Percentiles rank a stretch among this genome's conserved stretches.
Evolutionary conservation across 2,113 vertebrate species (phyloP).

Genomic region (Pimephales promelas): DNA sequence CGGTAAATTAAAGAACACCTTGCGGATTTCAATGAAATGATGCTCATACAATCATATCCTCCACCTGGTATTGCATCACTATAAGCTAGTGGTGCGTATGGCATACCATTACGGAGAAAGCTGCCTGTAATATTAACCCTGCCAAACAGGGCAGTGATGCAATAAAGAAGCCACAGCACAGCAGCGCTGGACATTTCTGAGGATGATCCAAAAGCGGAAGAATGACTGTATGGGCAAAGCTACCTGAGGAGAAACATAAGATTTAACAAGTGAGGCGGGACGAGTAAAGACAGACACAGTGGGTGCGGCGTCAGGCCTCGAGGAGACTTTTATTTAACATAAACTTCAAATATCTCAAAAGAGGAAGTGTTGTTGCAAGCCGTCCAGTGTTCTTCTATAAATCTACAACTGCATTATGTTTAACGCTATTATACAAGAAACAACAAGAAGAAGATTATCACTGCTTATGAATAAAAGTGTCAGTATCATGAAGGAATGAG

Average conservation of each 20-base stretch:
- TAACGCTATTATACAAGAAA: background rate
- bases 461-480: background rate
- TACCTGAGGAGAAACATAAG: background rate
- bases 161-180: background rate
- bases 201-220: background rate
- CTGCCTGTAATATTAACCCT: background rate
- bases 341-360: background rate
- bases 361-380: background rate
- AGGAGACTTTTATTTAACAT: background rate
- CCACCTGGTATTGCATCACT: background rate
- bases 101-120: background rate
- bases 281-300: background rate
- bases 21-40: conserved; percentile 55
- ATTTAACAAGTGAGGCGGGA: background rate
- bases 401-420: background rate
- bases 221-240: background rate
- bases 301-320: background rate
- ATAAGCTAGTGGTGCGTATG: background rate
- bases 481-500: background rate
- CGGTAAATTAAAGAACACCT: conserved; percentile 61
- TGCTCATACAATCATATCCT: background rate
- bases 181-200: background rate
- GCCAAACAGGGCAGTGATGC: background rate
- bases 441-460: background rate
- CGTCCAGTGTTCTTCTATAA: too few relatives aligned